Evolutionary conservation across 2,888 invertebrate genomes (phyloP), one percentile per base, ranked within the genome.

Genomic region (Apocheima hispidaria): DNA sequence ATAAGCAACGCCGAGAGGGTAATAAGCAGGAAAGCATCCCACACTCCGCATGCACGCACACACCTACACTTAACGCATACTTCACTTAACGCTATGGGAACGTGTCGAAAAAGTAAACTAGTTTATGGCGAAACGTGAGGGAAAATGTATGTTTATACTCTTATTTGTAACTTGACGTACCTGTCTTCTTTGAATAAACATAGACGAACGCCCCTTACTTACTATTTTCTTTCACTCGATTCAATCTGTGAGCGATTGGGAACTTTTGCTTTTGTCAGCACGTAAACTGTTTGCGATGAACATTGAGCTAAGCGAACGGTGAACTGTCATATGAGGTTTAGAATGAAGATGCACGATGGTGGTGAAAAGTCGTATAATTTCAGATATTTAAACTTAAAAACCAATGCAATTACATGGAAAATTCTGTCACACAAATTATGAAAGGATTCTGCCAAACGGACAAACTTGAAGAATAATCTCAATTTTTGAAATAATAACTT

Each of bases 51-150:
- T 69, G 69, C 69, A 65, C 55, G 67, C 67, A 65, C 66, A 58
- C 64, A 64, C 55, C 65, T 41, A 65, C 66, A 69, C 69, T 69
- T 68, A 72, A 65, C 64, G 63, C 61, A 65, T 69, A 73, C 76
- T 73, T 77, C 71, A 77, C 74, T 79, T 73, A 75, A 71, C 73
- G 63, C 65, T 65, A 63, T 44, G 57, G 51, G 60, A 68, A 78
- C 80, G 79, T 78, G 78, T 71, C 68, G 74, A 74, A 72, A 75
- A 75, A 74, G 65, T 71, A 76, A 72, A 71, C 70, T 69, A 72
- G 36, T 65, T 53, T 40, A 50, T 55, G 44, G 43, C 35, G 16
- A 49, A 55, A 55, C 18, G 50, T 38, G 38, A 33, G 33, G 23
- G 46, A 46, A 46, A 30, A 46, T 30, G 33, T 46, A 43, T 40